Evolutionary conservation across 2,113 vertebrate genomes (phyloP).

Genomic region (Brienomyrus brachyistius): DNA sequence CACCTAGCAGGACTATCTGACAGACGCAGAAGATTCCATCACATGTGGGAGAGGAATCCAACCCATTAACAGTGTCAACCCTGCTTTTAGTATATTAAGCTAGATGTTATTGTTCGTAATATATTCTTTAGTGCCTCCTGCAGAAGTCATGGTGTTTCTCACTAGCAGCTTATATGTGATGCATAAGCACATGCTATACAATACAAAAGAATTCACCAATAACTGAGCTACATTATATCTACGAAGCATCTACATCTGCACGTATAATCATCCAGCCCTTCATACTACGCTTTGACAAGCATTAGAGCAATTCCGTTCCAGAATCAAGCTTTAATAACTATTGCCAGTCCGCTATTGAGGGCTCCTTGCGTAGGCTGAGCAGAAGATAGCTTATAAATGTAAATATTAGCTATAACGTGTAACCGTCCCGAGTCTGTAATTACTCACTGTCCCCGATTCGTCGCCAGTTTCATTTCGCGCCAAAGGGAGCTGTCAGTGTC

Average conservation of each 20-base stretch:
- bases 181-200: not conserved
- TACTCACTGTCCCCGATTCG: slow-evolving; percentile 57
- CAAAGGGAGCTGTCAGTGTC: slow-evolving; percentile 39
- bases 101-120: not conserved
- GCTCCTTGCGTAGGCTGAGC: slow-evolving; percentile 22
- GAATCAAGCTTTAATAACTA: slow-evolving; percentile 6
- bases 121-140: not conserved
- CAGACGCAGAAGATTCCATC: too few relatives aligned
- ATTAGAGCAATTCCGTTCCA: not conserved
- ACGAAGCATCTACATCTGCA: not conserved
- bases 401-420: slow-evolving; percentile 58
- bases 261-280: not conserved
- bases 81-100: not conserved
- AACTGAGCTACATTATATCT: not conserved
- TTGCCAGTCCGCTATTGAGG: not conserved
- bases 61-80: not conserved
- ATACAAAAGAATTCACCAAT: not conserved
- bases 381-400: slow-evolving; percentile 59
- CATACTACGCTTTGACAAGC: too few relatives aligned
- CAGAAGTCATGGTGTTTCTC: not conserved
- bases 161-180: not conserved
- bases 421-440: slow-evolving; percentile 54
- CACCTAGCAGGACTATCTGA: too few relatives aligned
- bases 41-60: not conserved
- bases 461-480: slow-evolving; percentile 52